A percentile compares a stretch with the other conserved stretches of the same genome.
phyloP scores from a whole-genome alignment of 2,888 invertebrate species.

The Mantis religiosa region DNA sequence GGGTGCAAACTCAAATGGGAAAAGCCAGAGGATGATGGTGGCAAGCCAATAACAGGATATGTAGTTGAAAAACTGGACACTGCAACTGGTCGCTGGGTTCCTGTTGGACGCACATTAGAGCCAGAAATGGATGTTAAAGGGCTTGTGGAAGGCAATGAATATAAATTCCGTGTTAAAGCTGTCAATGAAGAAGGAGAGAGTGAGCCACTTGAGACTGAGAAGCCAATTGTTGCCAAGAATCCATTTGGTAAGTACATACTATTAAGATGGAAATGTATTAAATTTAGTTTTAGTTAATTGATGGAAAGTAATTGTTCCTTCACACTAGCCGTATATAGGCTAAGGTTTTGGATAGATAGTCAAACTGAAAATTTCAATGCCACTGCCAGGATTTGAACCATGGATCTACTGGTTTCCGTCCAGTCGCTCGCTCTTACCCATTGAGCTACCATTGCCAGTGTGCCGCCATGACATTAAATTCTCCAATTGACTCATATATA shows the following conservation, averaged over 20 bases:
- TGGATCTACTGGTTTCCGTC: too few relatives aligned
- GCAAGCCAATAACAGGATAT: slow-evolving; percentile 88
- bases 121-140: slow-evolving; percentile 86
- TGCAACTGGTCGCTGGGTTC: slow-evolving; percentile 88
- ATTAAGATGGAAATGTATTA: not conserved
- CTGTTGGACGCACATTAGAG: slow-evolving; percentile 82
- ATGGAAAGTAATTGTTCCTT: too few relatives aligned
- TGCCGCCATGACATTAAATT: too few relatives aligned
- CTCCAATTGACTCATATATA: too few relatives aligned
- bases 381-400: too few relatives aligned
- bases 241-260: slow-evolving; percentile 68
- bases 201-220: slow-evolving; percentile 89
- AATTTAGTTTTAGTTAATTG: too few relatives aligned
- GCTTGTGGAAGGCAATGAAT: slow-evolving; percentile 86
- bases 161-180: slow-evolving; percentile 90
- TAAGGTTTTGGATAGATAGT: too few relatives aligned
- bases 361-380: too few relatives aligned
- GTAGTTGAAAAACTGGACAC: slow-evolving; percentile 91
- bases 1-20: slow-evolving; percentile 90
- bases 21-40: slow-evolving; percentile 92
- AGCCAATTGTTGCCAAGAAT: slow-evolving; percentile 88
- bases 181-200: slow-evolving; percentile 94
- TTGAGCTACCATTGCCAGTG: too few relatives aligned
- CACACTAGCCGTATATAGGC: too few relatives aligned
- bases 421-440: too few relatives aligned